phyloP scores from a whole-genome alignment of 2,113 vertebrate genomes.

The Cheilinus undulatus region DNA sequence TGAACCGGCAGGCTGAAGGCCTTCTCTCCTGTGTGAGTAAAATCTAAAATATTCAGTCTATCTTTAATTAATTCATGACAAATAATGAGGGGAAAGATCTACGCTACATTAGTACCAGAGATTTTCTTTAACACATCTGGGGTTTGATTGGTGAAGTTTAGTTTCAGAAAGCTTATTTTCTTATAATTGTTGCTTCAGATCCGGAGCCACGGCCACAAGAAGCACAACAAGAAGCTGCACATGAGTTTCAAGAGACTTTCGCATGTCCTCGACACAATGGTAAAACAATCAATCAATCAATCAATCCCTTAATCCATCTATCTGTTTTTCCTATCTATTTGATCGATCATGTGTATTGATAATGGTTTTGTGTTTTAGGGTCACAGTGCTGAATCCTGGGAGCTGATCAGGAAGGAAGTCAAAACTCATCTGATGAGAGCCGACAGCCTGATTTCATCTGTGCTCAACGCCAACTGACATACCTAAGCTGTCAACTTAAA shows the following conservation, averaged over 20 bases:
- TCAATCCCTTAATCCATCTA: constrained; percentile 7
- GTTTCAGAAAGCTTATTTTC: background rate
- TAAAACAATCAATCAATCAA: constrained; percentile 18
- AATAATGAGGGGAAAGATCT: no score
- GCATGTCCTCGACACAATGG: constrained; percentile 32
- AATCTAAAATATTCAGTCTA: no score
- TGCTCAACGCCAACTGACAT: constrained; percentile 2
- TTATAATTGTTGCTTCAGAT: constrained; percentile 6
- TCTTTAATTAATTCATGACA: no score
- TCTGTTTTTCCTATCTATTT: background rate
- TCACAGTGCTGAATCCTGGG: constrained; percentile 70
- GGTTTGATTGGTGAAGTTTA: no score
- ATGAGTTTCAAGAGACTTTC: constrained; percentile 69
- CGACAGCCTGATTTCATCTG: constrained; percentile 46
- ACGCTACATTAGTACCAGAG: no score
- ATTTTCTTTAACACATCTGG: background rate
- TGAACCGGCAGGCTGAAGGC: constrained; percentile 48
- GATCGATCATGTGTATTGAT: fast-evolving
- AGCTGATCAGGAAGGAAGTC: constrained; percentile 68
- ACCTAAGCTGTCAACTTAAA: background rate
- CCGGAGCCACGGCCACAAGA: constrained; percentile 18
- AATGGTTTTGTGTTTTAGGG: constrained; percentile 45
- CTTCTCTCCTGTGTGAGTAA: constrained; percentile 74
- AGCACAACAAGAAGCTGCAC: constrained; percentile 58
- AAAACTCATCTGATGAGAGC: constrained; percentile 51